Percentiles rank a stretch among this genome's conserved stretches.
Evolutionary conservation across 2,888 invertebrate genomes (phyloP).

Genomic region (Platypus cylindrus): DNA sequence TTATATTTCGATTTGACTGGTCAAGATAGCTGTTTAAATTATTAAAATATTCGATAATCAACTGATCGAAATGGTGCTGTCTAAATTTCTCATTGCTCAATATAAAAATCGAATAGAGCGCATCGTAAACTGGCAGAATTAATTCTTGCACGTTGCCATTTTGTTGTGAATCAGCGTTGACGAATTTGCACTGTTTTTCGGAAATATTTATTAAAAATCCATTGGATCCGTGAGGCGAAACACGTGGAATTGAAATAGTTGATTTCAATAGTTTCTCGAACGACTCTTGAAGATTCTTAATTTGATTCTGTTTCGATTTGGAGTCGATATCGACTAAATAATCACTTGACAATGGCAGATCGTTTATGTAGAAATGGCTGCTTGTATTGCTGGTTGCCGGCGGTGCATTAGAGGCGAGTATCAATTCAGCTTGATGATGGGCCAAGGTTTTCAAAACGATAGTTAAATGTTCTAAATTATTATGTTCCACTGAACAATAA

Average conservation of each 20-base stretch:
- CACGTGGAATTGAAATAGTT: neutral
- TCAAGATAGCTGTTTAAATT: neutral
- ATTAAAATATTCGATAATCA: constrained; percentile 9
- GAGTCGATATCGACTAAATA: neutral
- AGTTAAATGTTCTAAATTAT: neutral
- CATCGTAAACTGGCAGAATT: constrained; percentile 11
- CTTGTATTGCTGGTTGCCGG: too few relatives aligned
- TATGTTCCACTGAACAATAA: neutral
- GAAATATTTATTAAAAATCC: neutral
- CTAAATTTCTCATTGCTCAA: constrained; percentile 11
- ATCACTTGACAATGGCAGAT: neutral
- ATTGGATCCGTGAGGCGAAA: neutral
- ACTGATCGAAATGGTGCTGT: constrained; percentile 11
- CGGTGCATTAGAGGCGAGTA: neutral
- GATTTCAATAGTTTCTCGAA: neutral
- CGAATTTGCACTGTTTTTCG: too few relatives aligned
- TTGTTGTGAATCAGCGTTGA: too few relatives aligned
- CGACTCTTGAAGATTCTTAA: neutral
- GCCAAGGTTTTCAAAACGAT: neutral
- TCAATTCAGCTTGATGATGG: neutral
- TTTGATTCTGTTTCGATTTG: neutral
- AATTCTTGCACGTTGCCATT: too few relatives aligned
- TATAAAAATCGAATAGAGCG: constrained; percentile 10
- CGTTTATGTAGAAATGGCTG: neutral
- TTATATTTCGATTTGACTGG: neutral